phyloP scores from a whole-genome alignment of 2,797 vertebrate genomes.

The Phrynocephalus forsythii region DNA sequence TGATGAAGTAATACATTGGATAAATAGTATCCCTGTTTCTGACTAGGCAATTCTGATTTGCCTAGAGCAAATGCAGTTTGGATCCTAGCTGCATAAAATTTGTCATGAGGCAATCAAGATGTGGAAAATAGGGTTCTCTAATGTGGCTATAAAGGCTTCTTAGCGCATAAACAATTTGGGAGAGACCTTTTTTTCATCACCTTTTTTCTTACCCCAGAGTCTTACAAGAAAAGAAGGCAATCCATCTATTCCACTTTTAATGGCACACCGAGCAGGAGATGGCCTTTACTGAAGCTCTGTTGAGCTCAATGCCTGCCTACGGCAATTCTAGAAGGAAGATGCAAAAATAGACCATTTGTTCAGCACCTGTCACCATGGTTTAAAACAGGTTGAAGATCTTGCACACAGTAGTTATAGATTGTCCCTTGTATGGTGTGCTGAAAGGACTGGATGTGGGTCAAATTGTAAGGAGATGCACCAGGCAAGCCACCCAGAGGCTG shows the following conservation, averaged over 20 bases:
- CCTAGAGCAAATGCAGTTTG: background rate
- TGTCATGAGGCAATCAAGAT: background rate
- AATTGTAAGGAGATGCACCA: background rate
- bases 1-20: background rate
- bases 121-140: background rate
- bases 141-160: background rate
- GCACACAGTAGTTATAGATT: background rate
- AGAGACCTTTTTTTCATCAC: background rate
- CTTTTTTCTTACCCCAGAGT: background rate
- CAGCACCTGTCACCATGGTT: background rate
- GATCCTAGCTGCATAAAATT: background rate
- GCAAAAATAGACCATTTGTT: background rate
- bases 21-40: background rate
- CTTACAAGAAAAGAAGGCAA: background rate
- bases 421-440: background rate
- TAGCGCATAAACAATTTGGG: background rate
- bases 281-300: background rate
- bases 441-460: background rate
- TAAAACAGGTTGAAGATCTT: slow-evolving; percentile 5
- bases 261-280: background rate
- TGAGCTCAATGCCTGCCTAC: background rate
- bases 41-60: background rate
- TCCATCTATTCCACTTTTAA: background rate
- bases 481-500: background rate
- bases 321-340: background rate